phyloP scores from a whole-genome alignment of 2,113 vertebrate genomes.

The Diadophis punctatus region DNA sequence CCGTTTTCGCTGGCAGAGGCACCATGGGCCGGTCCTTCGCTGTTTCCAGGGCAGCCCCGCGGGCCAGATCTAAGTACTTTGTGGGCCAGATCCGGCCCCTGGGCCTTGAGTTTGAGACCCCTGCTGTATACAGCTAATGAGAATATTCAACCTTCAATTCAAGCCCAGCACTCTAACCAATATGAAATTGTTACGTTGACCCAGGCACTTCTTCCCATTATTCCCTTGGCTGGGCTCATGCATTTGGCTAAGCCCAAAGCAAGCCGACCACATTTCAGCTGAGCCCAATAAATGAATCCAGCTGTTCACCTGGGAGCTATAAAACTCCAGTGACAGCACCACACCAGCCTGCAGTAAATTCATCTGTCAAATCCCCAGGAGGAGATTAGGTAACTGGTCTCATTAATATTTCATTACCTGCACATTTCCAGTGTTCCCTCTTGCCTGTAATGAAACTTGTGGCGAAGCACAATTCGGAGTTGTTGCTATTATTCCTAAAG shows the following conservation, averaged over 20 bases:
- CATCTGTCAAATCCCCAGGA: conserved; percentile 6
- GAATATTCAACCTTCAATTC: not conserved
- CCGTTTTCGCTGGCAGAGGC: no score
- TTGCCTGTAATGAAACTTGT: not conserved
- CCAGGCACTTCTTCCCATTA: not conserved
- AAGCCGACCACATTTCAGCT: not conserved
- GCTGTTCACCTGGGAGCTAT: not conserved
- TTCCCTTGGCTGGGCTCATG: not conserved
- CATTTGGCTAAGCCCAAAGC: not conserved
- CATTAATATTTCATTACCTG: conserved; percentile 58
- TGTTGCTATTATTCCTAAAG: not conserved
- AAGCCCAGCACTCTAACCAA: not conserved
- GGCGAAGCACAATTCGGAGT: conserved; percentile 40
- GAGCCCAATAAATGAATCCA: not conserved
- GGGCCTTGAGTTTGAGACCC: no score
- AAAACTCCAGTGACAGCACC: not conserved
- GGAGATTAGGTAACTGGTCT: conserved; percentile 43
- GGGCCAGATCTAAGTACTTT: no score
- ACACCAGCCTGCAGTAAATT: conserved; percentile 1
- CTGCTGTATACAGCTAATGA: no score
- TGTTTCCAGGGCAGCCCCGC: no score
- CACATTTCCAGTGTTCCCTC: conserved; percentile 50
- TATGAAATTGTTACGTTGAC: not conserved
- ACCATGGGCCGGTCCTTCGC: no score
- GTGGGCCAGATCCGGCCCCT: no score